Conservation (phyloP, 2,888 invertebrate species). For the Drosophila acutilabella region DNA sequence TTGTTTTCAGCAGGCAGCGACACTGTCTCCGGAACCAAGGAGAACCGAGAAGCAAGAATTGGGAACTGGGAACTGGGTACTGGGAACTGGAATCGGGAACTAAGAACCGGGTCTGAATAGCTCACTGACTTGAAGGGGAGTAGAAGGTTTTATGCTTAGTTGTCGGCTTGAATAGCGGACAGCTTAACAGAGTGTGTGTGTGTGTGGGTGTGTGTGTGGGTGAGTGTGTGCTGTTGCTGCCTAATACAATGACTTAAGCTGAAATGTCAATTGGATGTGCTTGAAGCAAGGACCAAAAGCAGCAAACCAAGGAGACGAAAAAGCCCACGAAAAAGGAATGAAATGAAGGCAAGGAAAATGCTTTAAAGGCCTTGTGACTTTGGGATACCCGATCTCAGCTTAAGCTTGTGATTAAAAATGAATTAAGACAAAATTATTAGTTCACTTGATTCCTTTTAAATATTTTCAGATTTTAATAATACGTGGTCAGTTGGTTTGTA, state of each 20-base stretch:
- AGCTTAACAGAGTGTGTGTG: constrained; percentile 52
- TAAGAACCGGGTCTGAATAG: constrained; percentile 29
- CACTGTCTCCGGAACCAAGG: constrained; percentile 39
- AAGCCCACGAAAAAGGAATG: constrained; percentile 30
- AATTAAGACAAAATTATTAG: too few species aligned
- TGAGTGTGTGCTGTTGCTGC: constrained; percentile 55
- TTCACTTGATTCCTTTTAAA: too few species aligned
- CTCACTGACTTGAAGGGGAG: constrained; percentile 22
- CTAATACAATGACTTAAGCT: constrained; percentile 77
- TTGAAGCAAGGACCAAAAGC: constrained; percentile 43
- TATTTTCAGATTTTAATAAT: too few species aligned
- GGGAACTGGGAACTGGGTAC: background rate
- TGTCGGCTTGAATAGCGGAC: constrained; percentile 64
- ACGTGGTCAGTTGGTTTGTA: too few species aligned
- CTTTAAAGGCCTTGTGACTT: too few species aligned
- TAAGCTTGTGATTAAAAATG: too few species aligned
- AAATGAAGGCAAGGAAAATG: constrained; percentile 4
- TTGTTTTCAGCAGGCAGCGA: constrained; percentile 63
- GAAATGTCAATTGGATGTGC: constrained; percentile 79
- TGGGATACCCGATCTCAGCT: too few species aligned
- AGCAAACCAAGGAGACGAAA: constrained; percentile 6
- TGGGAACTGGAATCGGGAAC: constrained; percentile 5
- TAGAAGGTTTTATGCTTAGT: constrained; percentile 27
- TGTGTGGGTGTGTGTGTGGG: constrained; percentile 33
- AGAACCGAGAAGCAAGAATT: constrained; percentile 20